Base-by-base conservation (phyloP, 1,140 invertebrate species). In the Apis dorsata region DNA sequence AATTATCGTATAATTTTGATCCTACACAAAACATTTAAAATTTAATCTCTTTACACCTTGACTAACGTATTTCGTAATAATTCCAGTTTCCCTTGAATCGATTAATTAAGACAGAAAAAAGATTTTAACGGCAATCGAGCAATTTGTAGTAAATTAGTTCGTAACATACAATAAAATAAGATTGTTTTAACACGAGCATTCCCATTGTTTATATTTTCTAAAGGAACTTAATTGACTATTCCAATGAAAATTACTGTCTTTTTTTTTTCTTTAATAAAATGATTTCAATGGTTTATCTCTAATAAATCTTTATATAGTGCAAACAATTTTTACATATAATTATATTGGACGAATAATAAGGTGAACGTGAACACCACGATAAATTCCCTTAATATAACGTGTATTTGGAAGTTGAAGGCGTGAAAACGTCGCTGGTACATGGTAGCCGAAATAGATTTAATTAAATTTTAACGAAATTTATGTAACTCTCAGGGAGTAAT, bases 81-180 rank as follows among this genome's bases (percentile, higher is more conserved):
- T 17, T 24, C 2, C 21, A 8, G 19, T 4, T 65, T 21, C 19
- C 1, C 2, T 17, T 19, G 59, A 17, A 72, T 55, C 21, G 57
- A 44, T 73, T 80, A 73, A 80, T 80, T 80, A 73, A 80, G 34
- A 24, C 21, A n/a, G 55, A 80, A 60, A n/a, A 80, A 80, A 55
- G 60, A 65, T 80, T 62, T 51, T n/a, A 62, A 73, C 49, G 21
- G 19, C 24, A 24, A 11, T 2, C 17, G 49, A 63, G 57, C 49
- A 73, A 73, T 73, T 80, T 80, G 79, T 34, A 60, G 51, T n/a
- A 10, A 11, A 59, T 72, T 73, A 24, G 8, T 44, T 59, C 19
- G 75, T 21, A 55, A 68, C 34, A 7, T 44, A 44, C 28, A 68
- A 76, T 65, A 66, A 11, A 24, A 28, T n/a, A 12, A 21, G 44